Conservation (phyloP, 1,140 invertebrate genomes). For the Chironomus striatipennis region DNA sequence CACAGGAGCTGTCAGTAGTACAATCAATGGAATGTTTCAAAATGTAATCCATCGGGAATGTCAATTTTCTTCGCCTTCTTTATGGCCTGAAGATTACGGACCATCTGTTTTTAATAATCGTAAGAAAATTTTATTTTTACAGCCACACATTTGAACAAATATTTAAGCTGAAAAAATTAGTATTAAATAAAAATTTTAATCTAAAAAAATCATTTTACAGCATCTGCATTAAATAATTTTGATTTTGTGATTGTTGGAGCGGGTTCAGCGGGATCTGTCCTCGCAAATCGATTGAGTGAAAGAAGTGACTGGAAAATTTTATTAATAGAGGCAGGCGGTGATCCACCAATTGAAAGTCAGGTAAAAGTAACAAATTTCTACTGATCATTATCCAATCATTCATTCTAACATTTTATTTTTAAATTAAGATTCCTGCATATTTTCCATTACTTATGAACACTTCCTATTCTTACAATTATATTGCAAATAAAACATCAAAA, state of each 20-base stretch:
- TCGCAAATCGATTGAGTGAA: conserved; percentile 36
- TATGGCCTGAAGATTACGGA: conserved; percentile 43
- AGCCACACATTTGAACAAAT: too few relatives aligned
- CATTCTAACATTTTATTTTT: too few relatives aligned
- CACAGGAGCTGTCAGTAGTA: too few relatives aligned
- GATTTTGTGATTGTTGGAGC: conserved; percentile 51
- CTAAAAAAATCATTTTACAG: conserved; percentile 3
- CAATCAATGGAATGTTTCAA: too few relatives aligned
- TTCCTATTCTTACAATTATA: not conserved
- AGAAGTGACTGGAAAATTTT: conserved; percentile 36
- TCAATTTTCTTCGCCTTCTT: conserved; percentile 41
- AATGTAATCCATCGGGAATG: conserved; percentile 34
- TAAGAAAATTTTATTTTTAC: too few relatives aligned
- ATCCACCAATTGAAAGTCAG: not conserved
- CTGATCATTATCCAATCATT: not conserved
- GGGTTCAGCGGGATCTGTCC: conserved; percentile 53
- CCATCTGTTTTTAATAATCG: conserved; percentile 35
- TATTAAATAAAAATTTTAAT: too few relatives aligned
- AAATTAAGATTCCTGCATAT: not conserved
- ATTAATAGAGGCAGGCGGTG: conserved; percentile 36
- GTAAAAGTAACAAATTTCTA: not conserved
- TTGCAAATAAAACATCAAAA: not conserved
- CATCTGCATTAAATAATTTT: conserved; percentile 30
- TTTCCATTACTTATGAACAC: not conserved
- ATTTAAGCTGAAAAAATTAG: too few relatives aligned